These are phyloP conservation scores for Crypturellus undulatus DNA, from an alignment of 2,113 vertebrate species.

Conservation along the genomic window DNA sequence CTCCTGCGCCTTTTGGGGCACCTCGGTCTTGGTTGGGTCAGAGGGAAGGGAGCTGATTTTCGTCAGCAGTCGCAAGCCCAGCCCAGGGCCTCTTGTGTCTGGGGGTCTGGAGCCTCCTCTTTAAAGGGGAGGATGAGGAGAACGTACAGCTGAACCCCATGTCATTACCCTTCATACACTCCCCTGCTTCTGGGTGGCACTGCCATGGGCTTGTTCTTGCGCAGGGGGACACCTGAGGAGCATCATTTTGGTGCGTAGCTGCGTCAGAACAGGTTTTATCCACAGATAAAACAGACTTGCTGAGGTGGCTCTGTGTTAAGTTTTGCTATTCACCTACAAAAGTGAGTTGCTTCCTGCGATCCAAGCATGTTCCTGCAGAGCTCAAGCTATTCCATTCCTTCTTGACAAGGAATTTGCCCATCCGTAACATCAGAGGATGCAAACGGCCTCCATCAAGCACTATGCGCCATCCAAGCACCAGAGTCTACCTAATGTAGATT, in stretches of 20 bases:
- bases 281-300: not conserved
- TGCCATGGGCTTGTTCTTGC: fast-evolving
- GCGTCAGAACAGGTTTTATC: not conserved
- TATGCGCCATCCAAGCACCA: not conserved
- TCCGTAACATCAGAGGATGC: not conserved
- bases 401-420: fast-evolving
- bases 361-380: not conserved
- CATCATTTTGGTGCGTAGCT: not conserved
- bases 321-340: not conserved
- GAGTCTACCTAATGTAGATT: not conserved
- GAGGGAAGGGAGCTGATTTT: not conserved
- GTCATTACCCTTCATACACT: not conserved
- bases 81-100: not conserved
- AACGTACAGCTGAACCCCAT: not conserved
- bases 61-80: not conserved
- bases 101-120: not conserved
- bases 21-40: not conserved
- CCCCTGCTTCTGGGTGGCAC: not conserved
- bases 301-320: slow-evolving; percentile 14
- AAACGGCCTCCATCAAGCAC: not conserved
- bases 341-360: not conserved
- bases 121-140: not conserved
- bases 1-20: not conserved
- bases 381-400: not conserved
- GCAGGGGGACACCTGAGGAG: not conserved